Conservation (phyloP, 2,888 invertebrate genomes). For the Mythimna lalbum region DNA sequence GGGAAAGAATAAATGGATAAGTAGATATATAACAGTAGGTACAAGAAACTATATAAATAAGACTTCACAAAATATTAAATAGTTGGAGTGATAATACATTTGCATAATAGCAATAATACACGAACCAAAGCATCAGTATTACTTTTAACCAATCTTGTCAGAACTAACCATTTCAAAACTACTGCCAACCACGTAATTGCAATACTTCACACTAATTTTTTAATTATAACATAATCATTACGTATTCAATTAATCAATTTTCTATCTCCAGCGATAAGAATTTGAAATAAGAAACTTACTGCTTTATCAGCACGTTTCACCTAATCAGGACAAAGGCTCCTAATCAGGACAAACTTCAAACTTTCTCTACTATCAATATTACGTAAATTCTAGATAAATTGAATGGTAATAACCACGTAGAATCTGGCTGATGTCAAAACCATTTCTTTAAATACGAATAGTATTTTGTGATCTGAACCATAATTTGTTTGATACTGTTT, state of each 20-base stretch:
- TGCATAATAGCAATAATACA: too few relatives aligned
- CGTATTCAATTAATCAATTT: conserved; percentile 19
- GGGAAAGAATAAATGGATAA: too few relatives aligned
- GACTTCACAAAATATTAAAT: too few relatives aligned
- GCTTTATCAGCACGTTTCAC: conserved; percentile 69
- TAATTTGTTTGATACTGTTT: conserved; percentile 42
- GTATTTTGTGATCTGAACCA: conserved; percentile 44
- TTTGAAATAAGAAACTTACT: conserved; percentile 11
- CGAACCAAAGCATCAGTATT: neutral
- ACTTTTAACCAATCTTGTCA: neutral
- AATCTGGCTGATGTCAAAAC: conserved; percentile 47
- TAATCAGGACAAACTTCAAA: conserved; percentile 14
- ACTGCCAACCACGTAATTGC: conserved; percentile 1
- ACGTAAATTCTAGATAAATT: conserved; percentile 63
- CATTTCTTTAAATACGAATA: conserved; percentile 68
- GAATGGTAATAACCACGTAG: conserved; percentile 67
- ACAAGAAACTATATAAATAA: too few relatives aligned
- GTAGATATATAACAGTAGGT: too few relatives aligned
- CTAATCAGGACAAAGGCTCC: conserved; percentile 51
- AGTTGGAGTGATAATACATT: too few relatives aligned
- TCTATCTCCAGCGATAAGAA: conserved; percentile 25
- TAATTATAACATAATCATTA: conserved; percentile 1
- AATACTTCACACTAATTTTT: conserved; percentile 7
- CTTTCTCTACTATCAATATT: conserved; percentile 38
- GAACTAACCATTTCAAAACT: neutral